phyloP scores from a whole-genome alignment of 2,113 vertebrate species.

The Natator depressus region DNA sequence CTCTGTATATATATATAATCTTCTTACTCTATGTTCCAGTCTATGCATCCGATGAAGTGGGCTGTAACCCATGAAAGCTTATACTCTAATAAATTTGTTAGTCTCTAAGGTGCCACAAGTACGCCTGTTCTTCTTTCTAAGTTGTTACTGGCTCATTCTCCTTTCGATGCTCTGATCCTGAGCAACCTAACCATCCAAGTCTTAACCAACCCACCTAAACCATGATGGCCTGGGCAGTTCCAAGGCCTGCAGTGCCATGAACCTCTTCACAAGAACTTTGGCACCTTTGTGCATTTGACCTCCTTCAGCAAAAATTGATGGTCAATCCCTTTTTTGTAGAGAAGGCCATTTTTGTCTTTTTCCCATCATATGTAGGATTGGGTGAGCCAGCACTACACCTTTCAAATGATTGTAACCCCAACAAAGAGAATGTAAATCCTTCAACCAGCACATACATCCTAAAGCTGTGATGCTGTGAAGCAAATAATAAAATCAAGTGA shows the following conservation, averaged over 20 bases:
- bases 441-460: not conserved
- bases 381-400: not conserved
- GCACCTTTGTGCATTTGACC: not conserved
- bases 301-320: not conserved
- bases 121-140: not conserved
- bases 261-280: not conserved
- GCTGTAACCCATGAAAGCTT: no score
- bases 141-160: not conserved
- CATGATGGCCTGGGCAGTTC: not conserved
- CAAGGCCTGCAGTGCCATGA: not conserved
- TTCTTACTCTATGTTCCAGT: no score
- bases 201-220: not conserved
- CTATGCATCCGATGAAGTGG: no score
- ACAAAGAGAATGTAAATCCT: not conserved
- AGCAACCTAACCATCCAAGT: not conserved
- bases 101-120: no score
- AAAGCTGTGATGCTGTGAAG: not conserved
- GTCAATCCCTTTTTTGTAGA: fast-evolving
- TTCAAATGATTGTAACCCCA: not conserved
- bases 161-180: not conserved
- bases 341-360: not conserved
- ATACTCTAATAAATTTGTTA: no score
- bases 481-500: not conserved
- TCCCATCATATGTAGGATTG: not conserved
- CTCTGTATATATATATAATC: no score